Base-by-base conservation (phyloP, 37 sponge, comb jelly and placozoan species). In the Geodia barretti region DNA sequence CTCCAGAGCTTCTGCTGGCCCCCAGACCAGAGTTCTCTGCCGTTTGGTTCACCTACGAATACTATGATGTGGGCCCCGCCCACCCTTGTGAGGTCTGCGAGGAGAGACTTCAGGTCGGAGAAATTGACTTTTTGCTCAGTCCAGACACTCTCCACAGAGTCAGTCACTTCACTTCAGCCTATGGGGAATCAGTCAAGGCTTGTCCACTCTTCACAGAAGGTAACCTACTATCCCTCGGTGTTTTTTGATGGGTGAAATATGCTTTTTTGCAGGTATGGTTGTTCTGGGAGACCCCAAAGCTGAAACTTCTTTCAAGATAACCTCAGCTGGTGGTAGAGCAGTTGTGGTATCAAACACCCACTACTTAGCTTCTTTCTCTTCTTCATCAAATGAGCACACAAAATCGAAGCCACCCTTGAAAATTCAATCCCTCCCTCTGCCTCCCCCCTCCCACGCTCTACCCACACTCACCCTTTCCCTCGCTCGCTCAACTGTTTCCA, bases 211-310 rank as follows among this genome's bases (percentile, higher is more conserved):
- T 84, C 20, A 74, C 90, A 34, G 59, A 84, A 79, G 85, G 90
- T 90, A 30, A 26, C 38, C n/a, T 20, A n/a, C 26, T 47, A 39
- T 74, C 36, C 35, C 38, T 31, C 36, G 31, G 72, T 71, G 72
- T 71, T 35, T 36, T 35, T 71, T 30, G 30, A 7, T 71, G 72
- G 30, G 38, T 71, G 72, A 24, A 37, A 3, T 47, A 31, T 74
- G 58, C 25, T 9, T 72, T 21, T 67, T 21, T 67, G 69, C 31
- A 89, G 90, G 90, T 40, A 84, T 84, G 85, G 80, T 84, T 2
- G 86, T 88, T 4, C 39, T 88, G 62, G 93, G 93, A 23, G 93
- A 92, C 62, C 86, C 85, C 31, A 69, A 72, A 14, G 93, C 93
- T 0, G 79, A 81, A 41, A 88, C 93, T 37, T 20, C 11, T 9